Percentiles rank a stretch among this genome's conserved stretches.
phyloP scores from a whole-genome alignment of 2,113 vertebrate species.

The Oreochromis tanganicae region DNA sequence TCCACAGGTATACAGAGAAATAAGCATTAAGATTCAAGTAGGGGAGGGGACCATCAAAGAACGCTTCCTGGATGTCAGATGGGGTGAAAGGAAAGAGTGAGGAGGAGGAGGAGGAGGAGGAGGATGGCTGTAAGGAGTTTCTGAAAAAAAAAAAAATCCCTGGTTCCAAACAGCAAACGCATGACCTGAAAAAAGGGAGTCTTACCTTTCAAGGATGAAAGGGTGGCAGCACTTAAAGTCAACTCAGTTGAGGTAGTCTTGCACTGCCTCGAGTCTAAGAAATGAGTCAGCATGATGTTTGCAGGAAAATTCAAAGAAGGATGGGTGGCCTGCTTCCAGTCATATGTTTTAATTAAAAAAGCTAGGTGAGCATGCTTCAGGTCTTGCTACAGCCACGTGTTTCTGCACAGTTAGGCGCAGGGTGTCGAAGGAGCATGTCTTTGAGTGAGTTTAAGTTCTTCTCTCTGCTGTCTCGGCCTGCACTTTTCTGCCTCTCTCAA shows the following conservation, averaged over 20 bases:
- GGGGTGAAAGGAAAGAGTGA: conserved; percentile 19
- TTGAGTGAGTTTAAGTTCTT: not conserved
- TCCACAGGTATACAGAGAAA: conserved; percentile 48
- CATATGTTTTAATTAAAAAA: conserved; percentile 57
- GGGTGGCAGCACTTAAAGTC: conserved; percentile 26
- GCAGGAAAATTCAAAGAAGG: not conserved
- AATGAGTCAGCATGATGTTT: conserved; percentile 60
- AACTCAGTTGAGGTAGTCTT: conserved; percentile 27
- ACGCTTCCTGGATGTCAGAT: conserved; percentile 48
- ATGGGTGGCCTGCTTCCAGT: conserved; percentile 13
- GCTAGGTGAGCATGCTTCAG: not conserved
- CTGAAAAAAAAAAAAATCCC: conserved; percentile 24
- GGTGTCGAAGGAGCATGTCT: not conserved
- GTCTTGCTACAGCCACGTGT: not conserved
- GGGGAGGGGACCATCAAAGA: conserved; percentile 49
- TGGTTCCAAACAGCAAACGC: conserved; percentile 28
- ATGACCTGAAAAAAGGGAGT: conserved; percentile 43
- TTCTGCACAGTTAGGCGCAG: not conserved
- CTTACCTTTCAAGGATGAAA: conserved; percentile 60
- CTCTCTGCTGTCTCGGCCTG: not conserved
- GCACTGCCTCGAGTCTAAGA: conserved; percentile 6
- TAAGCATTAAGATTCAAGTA: conserved; percentile 12
- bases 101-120: not conserved
- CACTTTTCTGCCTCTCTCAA: not conserved
- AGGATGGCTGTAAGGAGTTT: not conserved